Conservation (phyloP, 2,888 invertebrate species). For the Lepidonotus clava region DNA sequence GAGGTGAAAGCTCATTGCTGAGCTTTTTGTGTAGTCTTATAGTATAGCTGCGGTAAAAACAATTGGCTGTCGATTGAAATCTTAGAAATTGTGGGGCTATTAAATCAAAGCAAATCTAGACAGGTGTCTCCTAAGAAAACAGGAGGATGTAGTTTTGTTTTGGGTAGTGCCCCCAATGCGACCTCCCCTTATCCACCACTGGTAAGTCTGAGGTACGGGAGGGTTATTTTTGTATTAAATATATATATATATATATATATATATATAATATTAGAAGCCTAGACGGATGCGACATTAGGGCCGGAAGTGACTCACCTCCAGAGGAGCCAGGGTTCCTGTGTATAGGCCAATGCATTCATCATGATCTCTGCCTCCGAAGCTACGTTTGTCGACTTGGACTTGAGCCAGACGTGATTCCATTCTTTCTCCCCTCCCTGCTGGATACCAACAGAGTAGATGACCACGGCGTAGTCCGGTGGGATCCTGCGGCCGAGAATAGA, state of each 20-base stretch:
- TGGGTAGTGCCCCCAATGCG: too few relatives aligned
- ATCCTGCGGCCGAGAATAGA: conserved; percentile 58
- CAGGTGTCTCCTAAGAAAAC: too few relatives aligned
- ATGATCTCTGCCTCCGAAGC: conserved; percentile 77
- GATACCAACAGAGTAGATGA: conserved; percentile 77
- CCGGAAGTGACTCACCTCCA: conserved; percentile 71
- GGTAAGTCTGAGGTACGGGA: background rate
- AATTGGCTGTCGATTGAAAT: too few relatives aligned
- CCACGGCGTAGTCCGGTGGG: conserved; percentile 71
- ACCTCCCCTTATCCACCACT: too few relatives aligned
- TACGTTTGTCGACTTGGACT: conserved; percentile 72
- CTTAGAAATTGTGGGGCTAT: too few relatives aligned
- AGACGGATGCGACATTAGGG: background rate
- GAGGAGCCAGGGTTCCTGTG: conserved; percentile 78
- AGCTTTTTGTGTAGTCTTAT: too few relatives aligned
- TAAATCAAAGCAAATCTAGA: too few relatives aligned
- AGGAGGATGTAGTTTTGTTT: too few relatives aligned
- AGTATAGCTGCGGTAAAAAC: too few relatives aligned
- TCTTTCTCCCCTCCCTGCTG: conserved; percentile 76
- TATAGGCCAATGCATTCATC: conserved; percentile 76
- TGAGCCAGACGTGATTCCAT: conserved; percentile 79
- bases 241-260: conserved; percentile 13
- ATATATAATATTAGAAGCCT: too few relatives aligned
- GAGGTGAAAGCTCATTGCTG: too few relatives aligned
- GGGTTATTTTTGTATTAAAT: too few relatives aligned